phyloP scores from a whole-genome alignment of 2,797 vertebrate genomes.

The Garrulus glandarius region DNA sequence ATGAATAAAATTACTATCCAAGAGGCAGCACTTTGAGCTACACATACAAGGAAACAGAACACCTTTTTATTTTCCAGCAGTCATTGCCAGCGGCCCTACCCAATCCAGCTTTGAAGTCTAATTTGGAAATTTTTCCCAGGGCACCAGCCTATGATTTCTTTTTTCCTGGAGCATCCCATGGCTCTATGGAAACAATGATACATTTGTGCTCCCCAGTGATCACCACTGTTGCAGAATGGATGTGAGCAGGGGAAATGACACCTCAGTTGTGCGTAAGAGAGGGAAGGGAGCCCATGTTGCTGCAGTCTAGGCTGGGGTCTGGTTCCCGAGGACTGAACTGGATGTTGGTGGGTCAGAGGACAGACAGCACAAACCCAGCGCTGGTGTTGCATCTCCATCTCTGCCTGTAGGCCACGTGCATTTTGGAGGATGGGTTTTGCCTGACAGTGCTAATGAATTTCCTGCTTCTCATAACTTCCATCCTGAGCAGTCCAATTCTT shows the following conservation, averaged over 20 bases:
- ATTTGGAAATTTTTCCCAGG: not conserved
- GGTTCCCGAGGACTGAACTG: rapidly evolving
- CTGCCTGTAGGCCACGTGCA: not conserved
- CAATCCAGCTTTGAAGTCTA: not conserved
- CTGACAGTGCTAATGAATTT: not conserved
- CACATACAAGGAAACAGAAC: not conserved
- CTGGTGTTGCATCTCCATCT: rapidly evolving
- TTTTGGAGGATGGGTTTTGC: not conserved
- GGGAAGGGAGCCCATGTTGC: not conserved
- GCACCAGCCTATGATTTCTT: not conserved
- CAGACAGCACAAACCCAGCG: not conserved
- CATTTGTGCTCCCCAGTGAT: not conserved
- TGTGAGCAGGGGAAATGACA: not conserved
- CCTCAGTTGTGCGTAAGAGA: not conserved
- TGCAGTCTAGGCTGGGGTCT: not conserved
- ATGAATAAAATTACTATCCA: not conserved
- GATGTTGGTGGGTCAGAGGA: not conserved
- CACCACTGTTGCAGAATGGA: not conserved
- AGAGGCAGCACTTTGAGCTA: not conserved
- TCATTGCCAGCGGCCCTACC: not conserved
- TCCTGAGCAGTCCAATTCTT: not conserved
- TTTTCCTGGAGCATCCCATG: not conserved
- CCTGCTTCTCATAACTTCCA: not conserved
- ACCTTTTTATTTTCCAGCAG: not conserved
- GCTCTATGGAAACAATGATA: not conserved